Percentiles rank a stretch among this genome's conserved stretches.
Evolutionary conservation across 2,113 vertebrate genomes (phyloP).

Genomic region (Muscicapa adusta): DNA sequence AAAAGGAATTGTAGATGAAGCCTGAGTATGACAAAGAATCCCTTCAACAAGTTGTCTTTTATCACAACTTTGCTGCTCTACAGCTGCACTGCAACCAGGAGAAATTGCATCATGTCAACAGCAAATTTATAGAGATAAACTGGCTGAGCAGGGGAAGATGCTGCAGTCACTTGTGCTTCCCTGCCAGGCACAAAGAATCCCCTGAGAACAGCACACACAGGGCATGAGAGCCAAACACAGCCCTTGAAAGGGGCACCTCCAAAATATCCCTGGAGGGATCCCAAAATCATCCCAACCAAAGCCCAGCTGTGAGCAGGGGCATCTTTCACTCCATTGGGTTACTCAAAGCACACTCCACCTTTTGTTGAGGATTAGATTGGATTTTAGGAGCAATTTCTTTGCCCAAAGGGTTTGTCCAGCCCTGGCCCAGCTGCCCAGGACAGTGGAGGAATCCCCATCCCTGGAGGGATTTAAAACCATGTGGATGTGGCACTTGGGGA

Average conservation of each 20-base stretch:
- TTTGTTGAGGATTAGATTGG: neutral
- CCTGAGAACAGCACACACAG: neutral
- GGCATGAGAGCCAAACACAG: neutral
- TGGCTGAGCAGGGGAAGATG: neutral
- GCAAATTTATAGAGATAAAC: constrained; percentile 50
- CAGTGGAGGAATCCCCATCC: neutral
- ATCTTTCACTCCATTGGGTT: accelerated
- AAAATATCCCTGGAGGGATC: neutral
- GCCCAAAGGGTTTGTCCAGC: neutral
- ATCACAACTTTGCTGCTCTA: constrained; percentile 37
- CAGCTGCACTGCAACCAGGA: neutral
- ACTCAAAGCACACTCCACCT: neutral
- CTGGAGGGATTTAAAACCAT: neutral
- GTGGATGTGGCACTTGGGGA: neutral
- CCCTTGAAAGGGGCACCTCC: neutral
- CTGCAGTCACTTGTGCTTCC: neutral
- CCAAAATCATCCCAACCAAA: neutral
- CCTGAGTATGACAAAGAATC: constrained; percentile 34
- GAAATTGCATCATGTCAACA: constrained; percentile 46
- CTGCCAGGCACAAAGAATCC: neutral
- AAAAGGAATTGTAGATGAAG: constrained; percentile 30
- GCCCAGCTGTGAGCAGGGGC: too few species aligned
- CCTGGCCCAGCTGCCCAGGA: neutral
- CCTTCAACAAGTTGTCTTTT: constrained; percentile 56
- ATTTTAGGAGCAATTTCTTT: neutral